Conservation (phyloP, 2,888 invertebrate genomes). For the Pyrgus malvae region DNA sequence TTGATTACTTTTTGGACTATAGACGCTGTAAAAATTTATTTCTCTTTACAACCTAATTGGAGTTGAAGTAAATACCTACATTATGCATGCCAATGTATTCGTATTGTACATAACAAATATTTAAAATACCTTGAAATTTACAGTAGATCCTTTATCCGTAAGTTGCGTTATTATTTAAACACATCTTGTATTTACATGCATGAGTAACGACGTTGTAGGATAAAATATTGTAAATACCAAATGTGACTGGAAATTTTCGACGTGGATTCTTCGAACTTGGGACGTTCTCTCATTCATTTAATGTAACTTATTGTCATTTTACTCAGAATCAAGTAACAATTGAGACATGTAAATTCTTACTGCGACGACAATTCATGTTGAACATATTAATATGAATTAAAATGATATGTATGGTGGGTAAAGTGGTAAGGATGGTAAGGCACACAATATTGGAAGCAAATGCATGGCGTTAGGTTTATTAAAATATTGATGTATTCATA, state of each 20-base stretch:
- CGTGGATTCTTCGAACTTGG: slow-evolving; percentile 22
- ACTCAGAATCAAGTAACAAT: slow-evolving; percentile 33
- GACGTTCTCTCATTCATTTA: slow-evolving; percentile 15
- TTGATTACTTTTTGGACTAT: too few relatives aligned
- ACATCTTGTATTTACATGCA: slow-evolving; percentile 27
- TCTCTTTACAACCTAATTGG: too few relatives aligned
- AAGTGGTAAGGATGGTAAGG: slow-evolving; percentile 35
- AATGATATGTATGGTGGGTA: slow-evolving; percentile 34
- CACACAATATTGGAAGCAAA: slow-evolving; percentile 39
- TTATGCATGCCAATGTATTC: too few relatives aligned
- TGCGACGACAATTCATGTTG: slow-evolving; percentile 35
- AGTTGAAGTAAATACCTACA: too few relatives aligned
- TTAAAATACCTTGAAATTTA: too few relatives aligned
- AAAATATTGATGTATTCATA: slow-evolving; percentile 46
- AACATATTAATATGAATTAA: slow-evolving; percentile 39
- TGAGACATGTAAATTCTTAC: slow-evolving; percentile 36
- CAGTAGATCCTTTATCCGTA: too few relatives aligned
- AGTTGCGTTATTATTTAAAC: too few relatives aligned
- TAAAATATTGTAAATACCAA: background rate
- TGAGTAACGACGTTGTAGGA: background rate
- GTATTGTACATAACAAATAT: too few relatives aligned
- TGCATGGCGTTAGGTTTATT: slow-evolving; percentile 36
- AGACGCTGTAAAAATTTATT: too few relatives aligned
- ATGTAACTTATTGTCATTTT: slow-evolving; percentile 31
- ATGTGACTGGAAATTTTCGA: slow-evolving; percentile 10